These are phyloP conservation scores for Philopotamus ludificatus DNA, from an alignment of 1,140 invertebrate genomes.

Conservation along the genomic window DNA sequence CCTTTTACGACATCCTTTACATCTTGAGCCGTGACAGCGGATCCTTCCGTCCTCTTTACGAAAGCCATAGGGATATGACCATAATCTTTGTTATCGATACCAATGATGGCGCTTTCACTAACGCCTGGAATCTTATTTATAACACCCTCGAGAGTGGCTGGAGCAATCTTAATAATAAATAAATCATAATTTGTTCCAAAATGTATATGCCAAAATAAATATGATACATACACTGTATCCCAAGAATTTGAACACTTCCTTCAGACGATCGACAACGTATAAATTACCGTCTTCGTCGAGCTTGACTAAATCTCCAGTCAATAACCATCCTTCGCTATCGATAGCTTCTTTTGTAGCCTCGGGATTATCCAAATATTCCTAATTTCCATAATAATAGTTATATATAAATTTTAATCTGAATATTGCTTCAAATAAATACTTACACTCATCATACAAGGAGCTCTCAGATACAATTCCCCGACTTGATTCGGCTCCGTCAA, in stretches of 20 bases:
- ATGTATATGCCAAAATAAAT: no score
- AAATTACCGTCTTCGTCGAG: slow-evolving; percentile 64
- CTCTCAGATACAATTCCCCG: slow-evolving; percentile 22
- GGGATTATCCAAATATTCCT: slow-evolving; percentile 62
- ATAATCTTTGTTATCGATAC: slow-evolving; percentile 58
- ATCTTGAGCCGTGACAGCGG: slow-evolving; percentile 50
- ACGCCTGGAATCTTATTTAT: slow-evolving; percentile 64
- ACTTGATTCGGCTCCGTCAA: neutral
- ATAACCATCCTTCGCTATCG: slow-evolving; percentile 67
- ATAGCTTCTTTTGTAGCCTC: slow-evolving; percentile 63
- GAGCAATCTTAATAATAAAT: slow-evolving; percentile 45
- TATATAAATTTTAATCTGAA: neutral
- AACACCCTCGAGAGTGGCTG: slow-evolving; percentile 63
- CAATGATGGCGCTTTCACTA: slow-evolving; percentile 67
- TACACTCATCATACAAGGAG: slow-evolving; percentile 22
- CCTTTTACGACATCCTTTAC: slow-evolving; percentile 52
- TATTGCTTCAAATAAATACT: neutral
- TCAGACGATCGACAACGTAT: slow-evolving; percentile 67
- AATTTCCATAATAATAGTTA: neutral
- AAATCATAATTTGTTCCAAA: slow-evolving; percentile 24
- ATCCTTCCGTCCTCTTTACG: slow-evolving; percentile 53
- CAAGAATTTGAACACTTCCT: slow-evolving; percentile 69
- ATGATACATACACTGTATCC: slow-evolving; percentile 7
- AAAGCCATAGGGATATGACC: slow-evolving; percentile 68
- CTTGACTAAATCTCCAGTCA: slow-evolving; percentile 72